Percentiles rank a stretch among this genome's conserved stretches.
Evolutionary conservation across 2,888 invertebrate species (phyloP).

Genomic region (Latheticus oryzae): DNA sequence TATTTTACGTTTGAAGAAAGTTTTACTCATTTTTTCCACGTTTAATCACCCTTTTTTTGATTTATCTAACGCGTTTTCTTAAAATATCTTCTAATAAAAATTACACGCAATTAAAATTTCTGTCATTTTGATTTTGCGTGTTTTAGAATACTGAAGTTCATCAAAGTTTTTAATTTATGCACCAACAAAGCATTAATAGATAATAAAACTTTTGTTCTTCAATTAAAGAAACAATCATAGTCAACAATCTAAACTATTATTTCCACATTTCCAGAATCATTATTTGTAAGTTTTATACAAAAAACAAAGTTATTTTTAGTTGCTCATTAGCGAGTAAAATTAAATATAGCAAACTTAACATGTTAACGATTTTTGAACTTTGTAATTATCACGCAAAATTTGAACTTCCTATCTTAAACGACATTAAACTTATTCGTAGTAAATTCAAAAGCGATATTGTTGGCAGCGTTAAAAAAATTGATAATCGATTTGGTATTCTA

Average conservation of each 20-base stretch:
- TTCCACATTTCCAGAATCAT: neutral
- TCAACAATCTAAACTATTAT: too few species aligned
- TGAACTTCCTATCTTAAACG: slow-evolving; percentile 6
- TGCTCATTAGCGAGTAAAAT: slow-evolving; percentile 37
- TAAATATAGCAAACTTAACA: slow-evolving; percentile 33
- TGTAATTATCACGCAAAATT: slow-evolving; percentile 22
- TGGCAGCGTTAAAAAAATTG: slow-evolving; percentile 22
- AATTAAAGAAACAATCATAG: too few species aligned
- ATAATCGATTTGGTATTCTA: slow-evolving; percentile 22
- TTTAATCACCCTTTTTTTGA: slow-evolving; percentile 17
- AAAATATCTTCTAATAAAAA: slow-evolving; percentile 24
- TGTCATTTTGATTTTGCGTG: slow-evolving; percentile 17
- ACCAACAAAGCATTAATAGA: neutral
- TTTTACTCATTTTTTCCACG: slow-evolving; percentile 29
- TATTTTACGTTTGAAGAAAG: slow-evolving; percentile 22
- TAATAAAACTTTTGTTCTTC: neutral
- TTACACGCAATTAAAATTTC: slow-evolving; percentile 24
- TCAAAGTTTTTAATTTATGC: slow-evolving; percentile 10
- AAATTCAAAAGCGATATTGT: slow-evolving; percentile 11
- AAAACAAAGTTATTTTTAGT: slow-evolving; percentile 37
- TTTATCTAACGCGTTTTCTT: slow-evolving; percentile 14
- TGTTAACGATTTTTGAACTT: slow-evolving; percentile 36
- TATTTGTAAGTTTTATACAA: slow-evolving; percentile 18
- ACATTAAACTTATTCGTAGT: slow-evolving; percentile 4
- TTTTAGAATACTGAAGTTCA: neutral